Conservation (phyloP, 2,888 invertebrate genomes). For the Ceramica pisi region DNA sequence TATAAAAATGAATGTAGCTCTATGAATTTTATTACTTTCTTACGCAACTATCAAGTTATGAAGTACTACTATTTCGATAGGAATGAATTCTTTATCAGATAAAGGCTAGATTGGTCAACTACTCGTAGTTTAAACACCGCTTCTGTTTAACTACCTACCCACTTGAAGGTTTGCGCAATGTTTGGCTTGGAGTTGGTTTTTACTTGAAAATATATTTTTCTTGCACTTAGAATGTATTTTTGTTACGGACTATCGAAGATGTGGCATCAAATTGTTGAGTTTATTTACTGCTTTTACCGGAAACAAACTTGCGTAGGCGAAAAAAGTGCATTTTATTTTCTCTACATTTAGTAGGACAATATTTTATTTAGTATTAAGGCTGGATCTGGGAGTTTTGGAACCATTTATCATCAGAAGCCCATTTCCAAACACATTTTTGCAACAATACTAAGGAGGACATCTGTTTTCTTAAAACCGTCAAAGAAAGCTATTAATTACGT, state of each 20-base stretch:
- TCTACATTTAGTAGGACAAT: background rate
- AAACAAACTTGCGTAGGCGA: background rate
- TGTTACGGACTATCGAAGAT: conserved; percentile 14
- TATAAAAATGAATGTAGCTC: conserved; percentile 27
- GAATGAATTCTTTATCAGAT: conserved; percentile 55
- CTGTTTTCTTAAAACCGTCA: conserved; percentile 17
- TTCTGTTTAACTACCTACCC: conserved; percentile 52
- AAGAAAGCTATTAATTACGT: conserved; percentile 38
- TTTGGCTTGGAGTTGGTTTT: conserved; percentile 11
- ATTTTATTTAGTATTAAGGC: background rate
- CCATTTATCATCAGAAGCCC: background rate
- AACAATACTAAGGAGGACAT: background rate
- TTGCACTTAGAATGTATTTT: conserved; percentile 23
- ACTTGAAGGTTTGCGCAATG: conserved; percentile 52
- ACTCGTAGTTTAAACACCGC: conserved; percentile 23
- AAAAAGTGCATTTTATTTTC: background rate
- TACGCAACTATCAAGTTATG: conserved; percentile 32
- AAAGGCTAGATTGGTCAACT: conserved; percentile 55
- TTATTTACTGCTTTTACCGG: background rate
- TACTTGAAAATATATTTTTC: conserved; percentile 29
- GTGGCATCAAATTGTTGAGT: conserved; percentile 24
- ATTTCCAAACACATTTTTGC: background rate
- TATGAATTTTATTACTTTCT: conserved; percentile 42
- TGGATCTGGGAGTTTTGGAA: background rate
- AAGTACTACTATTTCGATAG: conserved; percentile 37